Percentiles rank a stretch among this genome's conserved stretches.
These are phyloP conservation scores for Delphinapterus leucas DNA, from an alignment of 2,113 vertebrate species.

Conservation along the genomic window DNA sequence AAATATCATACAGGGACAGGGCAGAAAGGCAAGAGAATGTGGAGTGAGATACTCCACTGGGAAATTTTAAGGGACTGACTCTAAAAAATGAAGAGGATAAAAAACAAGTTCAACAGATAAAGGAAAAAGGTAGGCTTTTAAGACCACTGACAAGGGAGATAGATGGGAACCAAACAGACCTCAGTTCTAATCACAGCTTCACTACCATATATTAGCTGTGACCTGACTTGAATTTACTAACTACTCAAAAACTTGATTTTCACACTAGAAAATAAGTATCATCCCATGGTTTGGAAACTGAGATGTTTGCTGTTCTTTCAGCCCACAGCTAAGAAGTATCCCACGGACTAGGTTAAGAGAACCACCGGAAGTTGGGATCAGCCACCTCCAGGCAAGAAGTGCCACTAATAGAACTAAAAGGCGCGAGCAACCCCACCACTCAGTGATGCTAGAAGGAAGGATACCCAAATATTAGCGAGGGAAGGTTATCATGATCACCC, in stretches of 20 bases:
- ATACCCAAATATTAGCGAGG: too few species aligned
- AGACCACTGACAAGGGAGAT: neutral
- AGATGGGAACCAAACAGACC: neutral
- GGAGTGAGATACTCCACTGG: fast-evolving
- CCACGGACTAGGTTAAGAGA: neutral
- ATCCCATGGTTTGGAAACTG: neutral
- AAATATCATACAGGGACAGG: neutral
- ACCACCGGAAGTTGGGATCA: neutral
- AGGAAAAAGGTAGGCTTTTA: neutral
- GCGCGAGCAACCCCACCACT: neutral
- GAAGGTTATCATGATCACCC: neutral
- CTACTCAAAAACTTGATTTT: neutral
- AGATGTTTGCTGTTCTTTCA: neutral
- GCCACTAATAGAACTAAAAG: neutral
- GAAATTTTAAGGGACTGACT: neutral
- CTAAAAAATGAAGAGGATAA: neutral
- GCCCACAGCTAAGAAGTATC: neutral
- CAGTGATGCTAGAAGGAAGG: neutral
- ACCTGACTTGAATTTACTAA: neutral
- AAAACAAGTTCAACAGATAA: neutral
- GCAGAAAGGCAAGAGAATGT: neutral
- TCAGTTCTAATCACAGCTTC: neutral
- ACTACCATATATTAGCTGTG: neutral
- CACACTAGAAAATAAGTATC: neutral
- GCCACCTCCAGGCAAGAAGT: neutral